Conservation (phyloP, 2,888 invertebrate genomes). For the Petrolisthes cinctipes region DNA sequence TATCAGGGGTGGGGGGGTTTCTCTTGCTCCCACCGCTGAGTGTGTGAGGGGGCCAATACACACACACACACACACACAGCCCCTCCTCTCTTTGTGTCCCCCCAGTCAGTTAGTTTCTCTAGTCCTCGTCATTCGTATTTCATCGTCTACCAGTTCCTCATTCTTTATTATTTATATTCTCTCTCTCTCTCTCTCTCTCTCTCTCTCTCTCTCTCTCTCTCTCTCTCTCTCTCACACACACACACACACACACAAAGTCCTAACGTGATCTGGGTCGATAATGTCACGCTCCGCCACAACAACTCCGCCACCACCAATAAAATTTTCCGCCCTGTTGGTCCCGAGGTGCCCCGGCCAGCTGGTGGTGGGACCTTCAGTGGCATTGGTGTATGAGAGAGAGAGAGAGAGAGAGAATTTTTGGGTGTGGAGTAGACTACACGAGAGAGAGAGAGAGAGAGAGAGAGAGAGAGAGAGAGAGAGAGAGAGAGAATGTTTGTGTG, state of each 20-base stretch:
- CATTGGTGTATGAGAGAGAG: background rate
- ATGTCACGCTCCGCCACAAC: constrained; percentile 48
- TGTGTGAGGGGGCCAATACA: background rate
- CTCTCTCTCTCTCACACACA: no score
- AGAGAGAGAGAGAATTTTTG: background rate
- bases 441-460: background rate
- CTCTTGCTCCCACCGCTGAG: background rate
- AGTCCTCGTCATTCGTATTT: background rate
- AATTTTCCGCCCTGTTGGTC: constrained; percentile 55
- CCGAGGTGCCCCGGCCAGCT: constrained; percentile 26
- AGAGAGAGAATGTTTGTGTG: no score
- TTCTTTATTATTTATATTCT: background rate
- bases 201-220: background rate
- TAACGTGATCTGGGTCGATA: constrained; percentile 23
- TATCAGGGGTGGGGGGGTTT: no score
- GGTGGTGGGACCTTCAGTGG: constrained; percentile 12
- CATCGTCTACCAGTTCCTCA: background rate
- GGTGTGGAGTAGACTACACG: background rate
- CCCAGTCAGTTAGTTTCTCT: background rate
- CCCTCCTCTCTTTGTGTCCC: background rate
- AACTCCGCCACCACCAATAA: constrained; percentile 37
- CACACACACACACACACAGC: constrained; percentile 5
- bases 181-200: background rate
- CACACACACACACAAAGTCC: background rate
- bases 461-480: background rate